Percentiles rank a stretch among this genome's conserved stretches.
These are phyloP conservation scores for Formica exsecta DNA, from an alignment of 1,140 invertebrate species.

Conservation along the genomic window DNA sequence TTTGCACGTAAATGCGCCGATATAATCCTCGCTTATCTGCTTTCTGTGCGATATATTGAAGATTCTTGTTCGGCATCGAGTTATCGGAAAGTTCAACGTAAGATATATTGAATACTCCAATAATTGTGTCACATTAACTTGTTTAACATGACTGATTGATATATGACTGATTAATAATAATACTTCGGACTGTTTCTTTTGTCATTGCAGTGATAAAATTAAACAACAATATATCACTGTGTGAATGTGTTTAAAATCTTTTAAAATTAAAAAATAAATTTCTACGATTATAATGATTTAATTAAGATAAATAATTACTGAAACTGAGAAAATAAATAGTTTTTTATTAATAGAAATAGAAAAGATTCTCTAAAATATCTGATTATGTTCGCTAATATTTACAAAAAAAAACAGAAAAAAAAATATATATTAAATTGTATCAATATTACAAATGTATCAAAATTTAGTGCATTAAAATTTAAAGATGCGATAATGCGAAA, in stretches of 20 bases:
- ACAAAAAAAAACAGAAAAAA: not conserved
- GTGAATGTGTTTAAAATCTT: not conserved
- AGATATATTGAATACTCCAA: not conserved
- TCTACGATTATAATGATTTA: no score
- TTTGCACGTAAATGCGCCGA: slow-evolving; percentile 63
- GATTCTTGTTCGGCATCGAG: slow-evolving; percentile 16
- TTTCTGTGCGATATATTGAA: slow-evolving; percentile 42
- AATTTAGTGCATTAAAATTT: not conserved
- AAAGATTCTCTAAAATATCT: not conserved
- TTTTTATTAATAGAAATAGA: not conserved
- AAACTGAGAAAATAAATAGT: not conserved
- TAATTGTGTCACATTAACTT: slow-evolving; percentile 18
- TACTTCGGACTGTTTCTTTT: not conserved
- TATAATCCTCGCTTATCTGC: slow-evolving; percentile 24
- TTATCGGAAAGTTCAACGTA: slow-evolving; percentile 4
- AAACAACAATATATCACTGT: not conserved
- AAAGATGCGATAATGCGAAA: not conserved
- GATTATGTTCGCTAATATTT: not conserved
- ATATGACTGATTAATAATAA: not conserved
- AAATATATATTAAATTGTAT: not conserved
- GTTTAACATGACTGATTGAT: not conserved
- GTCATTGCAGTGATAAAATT: not conserved
- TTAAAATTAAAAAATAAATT: not conserved
- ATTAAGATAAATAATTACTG: no score
- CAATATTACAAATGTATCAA: not conserved